Evolutionary conservation across 2,797 vertebrate species (phyloP), one percentile per base, ranked within the genome.

Genomic region (Dendrocincla tyrannina): DNA sequence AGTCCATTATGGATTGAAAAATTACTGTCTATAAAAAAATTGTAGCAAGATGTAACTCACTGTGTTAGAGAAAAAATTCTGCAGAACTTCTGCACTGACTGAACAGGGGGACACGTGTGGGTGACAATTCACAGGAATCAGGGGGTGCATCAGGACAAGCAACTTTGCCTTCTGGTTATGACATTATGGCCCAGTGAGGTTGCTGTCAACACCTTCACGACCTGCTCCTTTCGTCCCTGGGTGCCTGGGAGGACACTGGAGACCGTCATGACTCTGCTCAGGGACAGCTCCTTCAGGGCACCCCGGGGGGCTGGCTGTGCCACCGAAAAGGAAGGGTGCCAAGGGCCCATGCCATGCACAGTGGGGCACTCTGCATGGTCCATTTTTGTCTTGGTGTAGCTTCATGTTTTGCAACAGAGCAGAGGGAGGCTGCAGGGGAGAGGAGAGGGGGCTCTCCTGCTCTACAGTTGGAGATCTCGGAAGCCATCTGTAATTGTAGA

Each of bases 341-440:
- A 69, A 69, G 69, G 1, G 3, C 46, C 39, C 5, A 0, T 5
- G 9, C 32, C 10, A 1, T 10, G 41, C 25, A 14, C 0, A 0
- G 32, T 10, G 41, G 15, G 46, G 19, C 4, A 30, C 64, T 77
- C 41, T 39, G 37, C 18, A 4, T 62, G 50, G 28, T 79, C 59
- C 50, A 19, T 32, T 19, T 92, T 81, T 35, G 24, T 62, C 77
- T 60, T 86, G 53, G 46, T 91, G 69, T 18, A 72, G 33, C 55
- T 88, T 86, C 50, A 12, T 79, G 63, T 60, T 93, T 89, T 63
- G 46, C 30, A 62, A 0, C 24, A 53, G 76, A 74, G 56, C 72
- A 63, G 52, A 37, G 49, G 41, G 24, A 30, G 33, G 41, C 73
- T 90, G 56, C 44, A 52, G 53, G 60, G 41, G 20, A 46, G 24